A percentile compares a stretch with the other conserved stretches of the same genome.
Conservation (phyloP, 2,888 invertebrate genomes). For the Leptinotarsa rubiginosa region DNA sequence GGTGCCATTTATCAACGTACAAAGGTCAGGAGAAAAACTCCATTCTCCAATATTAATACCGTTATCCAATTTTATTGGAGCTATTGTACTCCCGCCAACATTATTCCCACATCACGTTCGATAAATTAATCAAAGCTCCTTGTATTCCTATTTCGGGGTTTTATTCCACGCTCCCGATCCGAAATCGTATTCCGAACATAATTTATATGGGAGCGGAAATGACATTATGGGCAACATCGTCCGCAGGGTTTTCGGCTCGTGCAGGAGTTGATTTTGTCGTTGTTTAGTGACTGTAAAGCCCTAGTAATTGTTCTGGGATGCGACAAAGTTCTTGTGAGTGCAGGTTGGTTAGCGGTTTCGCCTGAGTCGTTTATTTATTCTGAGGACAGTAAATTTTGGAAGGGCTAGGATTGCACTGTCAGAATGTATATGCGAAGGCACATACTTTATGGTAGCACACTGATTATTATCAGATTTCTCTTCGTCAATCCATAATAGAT, state of each 20-base stretch:
- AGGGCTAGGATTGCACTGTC: too few relatives aligned
- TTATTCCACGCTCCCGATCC: constrained; percentile 3
- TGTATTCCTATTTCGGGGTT: constrained; percentile 6
- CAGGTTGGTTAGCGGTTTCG: background rate
- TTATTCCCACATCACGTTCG: constrained; percentile 18
- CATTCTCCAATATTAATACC: constrained; percentile 19
- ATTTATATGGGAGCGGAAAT: constrained; percentile 17
- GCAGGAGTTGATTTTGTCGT: background rate
- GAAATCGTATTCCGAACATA: constrained; percentile 12
- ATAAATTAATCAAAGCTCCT: constrained; percentile 17
- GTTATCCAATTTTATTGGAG: constrained; percentile 18
- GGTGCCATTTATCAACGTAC: constrained; percentile 18
- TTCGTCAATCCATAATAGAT: too few relatives aligned
- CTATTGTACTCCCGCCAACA: constrained; percentile 16
- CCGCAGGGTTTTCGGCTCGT: background rate
- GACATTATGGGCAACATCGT: constrained; percentile 6
- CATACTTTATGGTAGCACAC: too few relatives aligned
- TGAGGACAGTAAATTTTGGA: background rate
- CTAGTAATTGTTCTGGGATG: background rate
- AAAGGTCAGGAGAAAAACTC: constrained; percentile 13
- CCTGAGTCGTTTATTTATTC: background rate
- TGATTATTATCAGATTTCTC: too few relatives aligned
- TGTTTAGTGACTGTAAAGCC: background rate
- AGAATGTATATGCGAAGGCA: too few relatives aligned
- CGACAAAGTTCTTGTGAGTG: background rate